These are phyloP conservation scores for Malurus splendens DNA, from an alignment of 2,797 vertebrate species.

Conservation along the genomic window DNA sequence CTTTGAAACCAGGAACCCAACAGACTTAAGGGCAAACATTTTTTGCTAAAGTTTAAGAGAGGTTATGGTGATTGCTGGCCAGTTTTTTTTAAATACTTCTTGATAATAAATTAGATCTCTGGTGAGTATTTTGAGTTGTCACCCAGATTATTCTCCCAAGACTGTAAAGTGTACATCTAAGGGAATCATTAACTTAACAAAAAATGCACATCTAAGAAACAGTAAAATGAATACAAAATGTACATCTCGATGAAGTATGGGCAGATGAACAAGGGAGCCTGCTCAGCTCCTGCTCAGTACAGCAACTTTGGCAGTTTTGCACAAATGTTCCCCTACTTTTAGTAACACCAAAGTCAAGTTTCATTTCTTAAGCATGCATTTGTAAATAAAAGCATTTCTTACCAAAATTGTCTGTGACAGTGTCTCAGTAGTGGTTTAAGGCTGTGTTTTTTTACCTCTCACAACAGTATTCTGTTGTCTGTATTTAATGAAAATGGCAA, in stretches of 20 bases:
- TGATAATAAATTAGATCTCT: neutral
- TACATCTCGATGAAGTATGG: rapidly evolving
- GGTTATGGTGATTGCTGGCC: neutral
- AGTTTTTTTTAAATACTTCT: neutral
- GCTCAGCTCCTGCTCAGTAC: neutral
- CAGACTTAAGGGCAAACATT: neutral
- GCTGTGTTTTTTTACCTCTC: rapidly evolving
- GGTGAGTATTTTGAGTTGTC: neutral
- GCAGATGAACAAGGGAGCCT: neutral
- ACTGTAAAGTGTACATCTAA: neutral
- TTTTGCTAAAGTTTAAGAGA: neutral
- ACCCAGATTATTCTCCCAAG: neutral
- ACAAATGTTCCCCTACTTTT: neutral
- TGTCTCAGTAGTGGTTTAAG: neutral
- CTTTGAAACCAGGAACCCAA: neutral
- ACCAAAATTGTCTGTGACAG: neutral
- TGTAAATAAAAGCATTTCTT: neutral
- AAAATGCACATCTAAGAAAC: neutral
- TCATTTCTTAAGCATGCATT: neutral
- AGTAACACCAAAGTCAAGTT: neutral
- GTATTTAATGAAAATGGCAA: neutral
- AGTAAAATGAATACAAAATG: neutral
- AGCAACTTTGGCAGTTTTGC: neutral
- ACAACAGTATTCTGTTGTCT: neutral
- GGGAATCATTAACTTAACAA: neutral